Percentiles rank a stretch among this genome's conserved stretches.
These are phyloP conservation scores for Malacoraja senta DNA, from an alignment of 2,797 vertebrate genomes.

Conservation along the genomic window DNA sequence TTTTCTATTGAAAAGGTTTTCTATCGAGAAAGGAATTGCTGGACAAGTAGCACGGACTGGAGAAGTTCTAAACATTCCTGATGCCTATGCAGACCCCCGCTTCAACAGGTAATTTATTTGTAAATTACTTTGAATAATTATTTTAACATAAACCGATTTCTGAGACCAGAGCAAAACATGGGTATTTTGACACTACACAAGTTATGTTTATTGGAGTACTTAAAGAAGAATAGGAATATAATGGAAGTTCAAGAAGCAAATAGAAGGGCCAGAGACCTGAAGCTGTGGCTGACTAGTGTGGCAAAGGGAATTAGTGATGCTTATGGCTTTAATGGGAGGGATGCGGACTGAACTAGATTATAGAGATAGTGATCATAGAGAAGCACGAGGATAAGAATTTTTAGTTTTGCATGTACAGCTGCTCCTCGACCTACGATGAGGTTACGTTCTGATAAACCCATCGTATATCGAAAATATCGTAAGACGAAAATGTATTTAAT, in stretches of 20 bases:
- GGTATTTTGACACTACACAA: background rate
- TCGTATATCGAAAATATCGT: no score
- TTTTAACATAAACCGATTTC: background rate
- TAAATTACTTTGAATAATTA: background rate
- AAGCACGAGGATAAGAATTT: background rate
- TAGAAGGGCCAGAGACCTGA: background rate
- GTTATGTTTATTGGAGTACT: background rate
- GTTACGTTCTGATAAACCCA: no score
- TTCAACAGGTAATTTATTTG: conserved; percentile 81
- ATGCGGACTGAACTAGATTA: background rate
- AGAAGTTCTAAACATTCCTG: conserved; percentile 96
- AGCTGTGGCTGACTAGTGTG: background rate
- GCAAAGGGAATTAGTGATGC: background rate
- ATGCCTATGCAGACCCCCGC: conserved; percentile 97
- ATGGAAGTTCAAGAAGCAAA: background rate
- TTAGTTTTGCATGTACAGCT: background rate
- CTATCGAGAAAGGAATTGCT: conserved; percentile 97
- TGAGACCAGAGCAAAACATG: background rate
- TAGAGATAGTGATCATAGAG: background rate
- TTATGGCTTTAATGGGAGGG: no score
- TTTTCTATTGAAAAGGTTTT: conserved; percentile 71
- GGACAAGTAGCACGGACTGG: conserved; percentile 94
- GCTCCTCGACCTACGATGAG: no score
- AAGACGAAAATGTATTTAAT: no score
- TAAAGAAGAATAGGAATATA: background rate